A percentile compares a stretch with the other conserved stretches of the same genome.
Evolutionary conservation across 2,113 vertebrate species (phyloP).

Genomic region (Sorex araneus): DNA sequence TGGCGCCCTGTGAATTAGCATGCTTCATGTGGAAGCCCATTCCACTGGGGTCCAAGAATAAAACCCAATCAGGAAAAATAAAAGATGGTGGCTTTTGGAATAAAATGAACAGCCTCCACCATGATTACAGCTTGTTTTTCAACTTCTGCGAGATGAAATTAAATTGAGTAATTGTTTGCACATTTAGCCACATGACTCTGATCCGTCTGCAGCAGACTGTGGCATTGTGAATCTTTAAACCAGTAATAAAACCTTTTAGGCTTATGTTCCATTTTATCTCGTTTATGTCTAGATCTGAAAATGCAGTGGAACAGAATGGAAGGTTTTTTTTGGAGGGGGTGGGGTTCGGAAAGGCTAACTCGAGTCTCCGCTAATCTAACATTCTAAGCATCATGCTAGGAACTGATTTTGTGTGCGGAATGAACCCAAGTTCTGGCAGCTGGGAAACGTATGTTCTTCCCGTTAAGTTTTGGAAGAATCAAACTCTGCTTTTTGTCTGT

Average conservation of each 20-base stretch:
- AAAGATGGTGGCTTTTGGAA: conserved; percentile 76
- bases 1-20: conserved; percentile 27
- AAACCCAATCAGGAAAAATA: conserved; percentile 74
- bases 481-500: neutral
- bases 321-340: neutral
- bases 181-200: conserved; percentile 75
- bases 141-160: conserved; percentile 79
- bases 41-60: conserved; percentile 74
- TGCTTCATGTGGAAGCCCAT: conserved; percentile 50
- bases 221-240: conserved; percentile 71
- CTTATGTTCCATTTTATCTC: conserved; percentile 58
- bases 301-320: conserved; percentile 50
- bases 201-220: conserved; percentile 73
- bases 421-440: conserved; percentile 31
- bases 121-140: conserved; percentile 79
- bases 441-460: neutral
- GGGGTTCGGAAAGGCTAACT: neutral
- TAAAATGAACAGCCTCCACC: conserved; percentile 60
- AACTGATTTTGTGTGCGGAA: conserved; percentile 10
- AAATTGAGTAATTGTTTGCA: conserved; percentile 82
- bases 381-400: neutral
- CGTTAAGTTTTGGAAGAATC: neutral
- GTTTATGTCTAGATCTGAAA: conserved; percentile 76
- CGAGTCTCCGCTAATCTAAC: neutral
- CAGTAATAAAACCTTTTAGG: conserved; percentile 62